phyloP scores from a whole-genome alignment of 2,113 vertebrate species.

The Aramus guarauna region DNA sequence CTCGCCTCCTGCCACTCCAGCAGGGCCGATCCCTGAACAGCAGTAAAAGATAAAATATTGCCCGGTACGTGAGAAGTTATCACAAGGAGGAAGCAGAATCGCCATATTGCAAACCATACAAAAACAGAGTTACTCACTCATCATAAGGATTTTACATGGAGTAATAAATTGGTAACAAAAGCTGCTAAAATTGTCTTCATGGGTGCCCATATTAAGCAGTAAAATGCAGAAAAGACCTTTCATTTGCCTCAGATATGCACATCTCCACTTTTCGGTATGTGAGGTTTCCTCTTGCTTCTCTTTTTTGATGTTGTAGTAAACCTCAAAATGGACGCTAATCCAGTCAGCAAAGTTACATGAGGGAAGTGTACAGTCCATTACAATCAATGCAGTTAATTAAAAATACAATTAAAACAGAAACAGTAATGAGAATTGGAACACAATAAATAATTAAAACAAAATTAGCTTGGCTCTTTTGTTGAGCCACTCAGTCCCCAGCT shows the following conservation, averaged over 20 bases:
- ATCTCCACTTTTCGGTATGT: background rate
- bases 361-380: background rate
- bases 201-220: background rate
- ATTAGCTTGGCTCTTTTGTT: constrained; percentile 13
- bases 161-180: background rate
- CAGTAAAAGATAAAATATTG: background rate
- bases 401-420: constrained; percentile 51
- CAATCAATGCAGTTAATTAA: constrained; percentile 62
- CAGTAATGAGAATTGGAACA: constrained; percentile 30
- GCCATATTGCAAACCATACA: background rate
- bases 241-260: background rate
- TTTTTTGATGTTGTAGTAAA: background rate
- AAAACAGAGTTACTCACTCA: background rate
- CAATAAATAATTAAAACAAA: constrained; percentile 55
- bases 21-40: accelerated
- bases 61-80: background rate
- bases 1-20: accelerated
- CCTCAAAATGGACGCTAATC: background rate
- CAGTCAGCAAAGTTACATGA: background rate
- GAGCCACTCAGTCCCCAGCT: background rate
- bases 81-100: background rate
- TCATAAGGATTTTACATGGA: background rate
- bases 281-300: background rate
- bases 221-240: background rate
- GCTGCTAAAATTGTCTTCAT: background rate